Evolutionary conservation across 1,140 invertebrate species (phyloP), one percentile per base, ranked within the genome.

Genomic region (Leptinotarsa undecemlineata): DNA sequence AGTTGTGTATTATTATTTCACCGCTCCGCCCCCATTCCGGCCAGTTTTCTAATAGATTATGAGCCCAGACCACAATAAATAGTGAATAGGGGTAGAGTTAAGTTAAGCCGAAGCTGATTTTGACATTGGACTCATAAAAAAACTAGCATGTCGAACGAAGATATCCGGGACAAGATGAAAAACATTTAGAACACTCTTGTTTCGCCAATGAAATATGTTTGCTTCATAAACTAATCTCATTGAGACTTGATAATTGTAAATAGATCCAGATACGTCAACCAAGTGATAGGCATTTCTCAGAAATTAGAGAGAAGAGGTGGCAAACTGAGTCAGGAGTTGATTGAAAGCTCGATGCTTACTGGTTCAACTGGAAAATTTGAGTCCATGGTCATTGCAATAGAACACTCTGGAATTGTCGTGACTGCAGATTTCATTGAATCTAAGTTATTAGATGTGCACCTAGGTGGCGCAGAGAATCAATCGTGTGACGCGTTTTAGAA

Each of bases 321-420:
- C 6, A 68, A 68, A 68, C 19, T 68, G 67, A 47, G 67, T 68
- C n/a, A 68, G 47, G 26, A 47, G 1, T 26, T 26, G 13, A 68
- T 68, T 68, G 67, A 17, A 68, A 68, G 67, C 6, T 48, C 26
- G 3, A 80, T 84, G 78, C 71, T 83, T 51, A 4, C 5, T 17
- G 83, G 83, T 51, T 80, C 83, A 64, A 64, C 79, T 33, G 77
- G 80, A 61, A 72, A 78, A 72, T 61, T 51, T 57, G 67, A 47
- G 26, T 26, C 67, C 15, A 68, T 68, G 67, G 47, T 47, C 47
- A 63, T 63, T 63, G 62, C 62, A 21, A 63, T 63, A 63, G 62
- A 48, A 68, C 33, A 68, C 67, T 69, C 76, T 75, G 77, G 70
- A 69, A 71, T 68, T 14, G 33, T 17, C 11, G 69, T 76, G 5